Evolutionary conservation across 2,888 invertebrate genomes (phyloP).

Genomic region (Drosophila multiciliata): DNA sequence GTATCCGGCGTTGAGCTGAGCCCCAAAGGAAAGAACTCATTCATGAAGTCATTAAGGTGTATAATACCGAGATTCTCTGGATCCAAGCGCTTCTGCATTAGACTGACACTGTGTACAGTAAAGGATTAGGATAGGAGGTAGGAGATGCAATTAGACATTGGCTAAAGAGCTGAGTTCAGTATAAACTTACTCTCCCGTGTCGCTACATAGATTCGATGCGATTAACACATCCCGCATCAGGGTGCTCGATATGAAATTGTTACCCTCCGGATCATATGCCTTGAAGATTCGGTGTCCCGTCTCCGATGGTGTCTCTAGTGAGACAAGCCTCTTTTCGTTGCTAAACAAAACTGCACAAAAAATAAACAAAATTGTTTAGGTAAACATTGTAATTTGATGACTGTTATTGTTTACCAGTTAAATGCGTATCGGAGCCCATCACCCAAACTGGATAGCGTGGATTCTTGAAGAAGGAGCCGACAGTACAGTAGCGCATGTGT

Average conservation of each 20-base stretch:
- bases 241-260: conserved; percentile 94
- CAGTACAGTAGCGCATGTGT: conserved; percentile 96
- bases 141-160: background rate
- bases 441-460: conserved; percentile 97
- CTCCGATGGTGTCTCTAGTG: conserved; percentile 94
- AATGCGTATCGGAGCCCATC: conserved; percentile 96
- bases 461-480: conserved; percentile 96
- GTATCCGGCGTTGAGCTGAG: conserved; percentile 93
- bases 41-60: conserved; percentile 94
- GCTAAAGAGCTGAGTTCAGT: background rate
- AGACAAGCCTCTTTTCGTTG: conserved; percentile 92
- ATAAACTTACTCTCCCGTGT: conserved; percentile 92
- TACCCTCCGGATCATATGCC: conserved; percentile 95
- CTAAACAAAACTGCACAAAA: conserved; percentile 87
- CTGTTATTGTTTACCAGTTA: conserved; percentile 87
- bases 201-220: conserved; percentile 93
- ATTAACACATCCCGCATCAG: conserved; percentile 92
- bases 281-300: conserved; percentile 94
- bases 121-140: background rate
- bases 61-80: conserved; percentile 96
- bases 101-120: conserved; percentile 89
- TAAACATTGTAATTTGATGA: background rate
- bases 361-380: background rate
- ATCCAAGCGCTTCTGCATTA: conserved; percentile 95
- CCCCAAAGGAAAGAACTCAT: conserved; percentile 96